Evolutionary conservation across 2,113 vertebrate genomes (phyloP).

Genomic region (Panthera uncia): DNA sequence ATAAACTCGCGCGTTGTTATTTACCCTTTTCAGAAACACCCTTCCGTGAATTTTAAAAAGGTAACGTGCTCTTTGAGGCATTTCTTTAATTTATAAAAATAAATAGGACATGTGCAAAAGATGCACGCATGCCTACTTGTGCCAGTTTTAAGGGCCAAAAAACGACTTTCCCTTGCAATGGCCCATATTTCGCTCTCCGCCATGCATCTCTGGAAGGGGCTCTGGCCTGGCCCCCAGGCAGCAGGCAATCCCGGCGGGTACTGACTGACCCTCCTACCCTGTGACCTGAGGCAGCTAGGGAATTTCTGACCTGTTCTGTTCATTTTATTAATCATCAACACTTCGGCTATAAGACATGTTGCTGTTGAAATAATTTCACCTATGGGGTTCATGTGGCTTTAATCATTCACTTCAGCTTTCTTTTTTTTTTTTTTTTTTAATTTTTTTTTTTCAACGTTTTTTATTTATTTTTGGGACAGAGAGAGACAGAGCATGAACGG

Average conservation of each 20-base stretch:
- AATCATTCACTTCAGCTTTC: slow-evolving; percentile 65
- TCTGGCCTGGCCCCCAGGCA: not conserved
- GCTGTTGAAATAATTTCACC: slow-evolving; percentile 62
- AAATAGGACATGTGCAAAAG: not conserved
- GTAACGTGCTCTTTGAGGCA: not conserved
- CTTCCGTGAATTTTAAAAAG: not conserved
- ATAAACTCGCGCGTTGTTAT: not conserved
- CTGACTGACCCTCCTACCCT: not conserved
- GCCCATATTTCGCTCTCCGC: not conserved
- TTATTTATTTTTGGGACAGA: too few relatives aligned
- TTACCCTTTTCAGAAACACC: not conserved
- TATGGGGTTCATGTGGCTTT: slow-evolving; percentile 59
- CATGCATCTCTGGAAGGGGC: not conserved
- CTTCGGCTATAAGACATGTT: slow-evolving; percentile 44
- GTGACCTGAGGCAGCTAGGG: not conserved
- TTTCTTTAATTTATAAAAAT: not conserved
- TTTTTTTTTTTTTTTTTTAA: too few relatives aligned
- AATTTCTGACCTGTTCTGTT: slow-evolving; percentile 47
- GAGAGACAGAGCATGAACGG: too few relatives aligned
- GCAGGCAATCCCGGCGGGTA: not conserved
- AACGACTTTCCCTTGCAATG: slow-evolving; percentile 3
- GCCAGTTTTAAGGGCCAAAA: not conserved
- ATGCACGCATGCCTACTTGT: not conserved
- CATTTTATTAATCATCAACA: slow-evolving; percentile 64
- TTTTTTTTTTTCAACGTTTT: too few relatives aligned